A percentile compares a stretch with the other conserved stretches of the same genome.
These are phyloP conservation scores for Lobophora halterata DNA, from an alignment of 2,888 invertebrate genomes.

Conservation along the genomic window DNA sequence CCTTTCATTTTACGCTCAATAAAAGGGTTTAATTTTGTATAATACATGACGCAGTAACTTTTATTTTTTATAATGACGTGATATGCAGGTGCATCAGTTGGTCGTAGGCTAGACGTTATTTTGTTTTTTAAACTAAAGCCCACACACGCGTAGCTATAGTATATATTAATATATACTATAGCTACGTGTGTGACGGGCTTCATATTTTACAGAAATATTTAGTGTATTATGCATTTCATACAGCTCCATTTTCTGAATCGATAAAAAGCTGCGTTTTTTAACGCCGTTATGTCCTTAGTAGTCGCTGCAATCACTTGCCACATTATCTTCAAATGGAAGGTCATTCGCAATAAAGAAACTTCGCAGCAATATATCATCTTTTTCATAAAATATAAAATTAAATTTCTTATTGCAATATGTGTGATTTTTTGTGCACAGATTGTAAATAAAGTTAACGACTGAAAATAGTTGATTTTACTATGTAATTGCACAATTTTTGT, in stretches of 20 bases:
- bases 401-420: constrained; percentile 31
- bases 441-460: constrained; percentile 45
- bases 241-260: no score
- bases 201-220: no score
- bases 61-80: constrained; percentile 2
- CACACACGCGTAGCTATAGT: no score
- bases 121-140: no score
- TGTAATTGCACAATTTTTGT: constrained; percentile 48
- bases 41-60: constrained; percentile 3
- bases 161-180: no score
- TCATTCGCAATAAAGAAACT: constrained; percentile 34
- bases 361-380: constrained; percentile 40
- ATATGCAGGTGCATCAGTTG: neutral
- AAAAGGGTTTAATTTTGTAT: constrained; percentile 18
- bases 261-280: constrained; percentile 9
- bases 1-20: constrained; percentile 21
- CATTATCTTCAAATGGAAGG: constrained; percentile 21
- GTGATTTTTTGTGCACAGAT: constrained; percentile 31
- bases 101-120: no score
- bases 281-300: constrained; percentile 6
- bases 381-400: constrained; percentile 36
- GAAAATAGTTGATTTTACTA: constrained; percentile 48
- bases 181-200: no score
- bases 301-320: constrained; percentile 18
- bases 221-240: no score